A percentile compares a stretch with the other conserved stretches of the same genome.
Evolutionary conservation across 2,797 vertebrate species (phyloP).

Genomic region (Chelidonichthys spinosus): DNA sequence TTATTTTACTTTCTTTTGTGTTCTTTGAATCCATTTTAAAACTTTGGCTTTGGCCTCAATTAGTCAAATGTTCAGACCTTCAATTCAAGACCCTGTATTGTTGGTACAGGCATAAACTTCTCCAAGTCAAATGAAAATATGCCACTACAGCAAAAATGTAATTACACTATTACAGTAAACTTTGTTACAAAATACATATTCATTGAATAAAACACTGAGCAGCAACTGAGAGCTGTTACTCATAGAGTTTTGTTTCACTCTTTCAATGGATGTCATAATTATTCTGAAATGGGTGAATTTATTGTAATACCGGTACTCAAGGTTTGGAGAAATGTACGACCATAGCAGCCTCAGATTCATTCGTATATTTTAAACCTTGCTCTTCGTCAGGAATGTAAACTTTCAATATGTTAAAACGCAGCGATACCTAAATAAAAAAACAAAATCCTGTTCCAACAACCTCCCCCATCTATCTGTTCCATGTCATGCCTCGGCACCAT

Average conservation of each 20-base stretch:
- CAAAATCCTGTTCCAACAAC: constrained; percentile 36
- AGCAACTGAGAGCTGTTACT: constrained; percentile 1
- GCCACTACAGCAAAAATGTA: constrained; percentile 31
- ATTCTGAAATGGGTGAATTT: not conserved
- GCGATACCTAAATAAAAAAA: not conserved
- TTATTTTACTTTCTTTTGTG: constrained; percentile 71
- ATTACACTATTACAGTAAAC: constrained; percentile 41
- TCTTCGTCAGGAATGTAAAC: not conserved
- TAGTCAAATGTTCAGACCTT: constrained; percentile 72
- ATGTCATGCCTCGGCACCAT: constrained; percentile 62
- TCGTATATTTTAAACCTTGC: not conserved
- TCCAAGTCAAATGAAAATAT: constrained; percentile 53
- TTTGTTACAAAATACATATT: constrained; percentile 15
- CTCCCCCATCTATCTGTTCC: constrained; percentile 31
- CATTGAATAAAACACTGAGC: constrained; percentile 7
- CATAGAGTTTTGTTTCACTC: too few species aligned
- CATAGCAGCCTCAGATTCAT: not conserved
- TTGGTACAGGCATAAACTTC: constrained; percentile 47
- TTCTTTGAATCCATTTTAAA: constrained; percentile 77
- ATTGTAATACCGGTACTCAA: not conserved
- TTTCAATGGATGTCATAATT: constrained; percentile 9
- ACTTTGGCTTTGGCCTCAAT: constrained; percentile 81
- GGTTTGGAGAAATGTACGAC: not conserved
- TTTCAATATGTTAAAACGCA: constrained; percentile 8
- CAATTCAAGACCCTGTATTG: constrained; percentile 66